phyloP scores from a whole-genome alignment of 2,113 vertebrate genomes.

The Stigmatopora nigra region DNA sequence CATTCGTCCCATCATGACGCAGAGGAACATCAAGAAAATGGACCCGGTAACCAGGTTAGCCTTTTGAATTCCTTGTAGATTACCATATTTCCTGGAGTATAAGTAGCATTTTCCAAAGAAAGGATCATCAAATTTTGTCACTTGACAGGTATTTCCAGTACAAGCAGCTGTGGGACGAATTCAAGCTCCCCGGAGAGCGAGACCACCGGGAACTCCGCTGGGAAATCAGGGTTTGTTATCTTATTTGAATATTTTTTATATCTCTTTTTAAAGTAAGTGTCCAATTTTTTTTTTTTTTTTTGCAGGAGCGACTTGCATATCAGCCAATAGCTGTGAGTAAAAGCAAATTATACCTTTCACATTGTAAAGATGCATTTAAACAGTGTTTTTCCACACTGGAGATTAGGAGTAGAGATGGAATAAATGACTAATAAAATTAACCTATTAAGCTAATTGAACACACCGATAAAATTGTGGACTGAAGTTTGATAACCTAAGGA shows the following conservation, averaged over 20 bases:
- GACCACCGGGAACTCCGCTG: slow-evolving; percentile 59
- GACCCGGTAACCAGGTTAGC: slow-evolving; percentile 74
- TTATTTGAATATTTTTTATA: neutral
- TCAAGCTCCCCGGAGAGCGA: slow-evolving; percentile 67
- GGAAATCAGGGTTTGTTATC: slow-evolving; percentile 63
- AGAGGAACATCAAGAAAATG: slow-evolving; percentile 62
- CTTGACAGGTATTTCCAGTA: slow-evolving; percentile 71
- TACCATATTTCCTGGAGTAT: too few species aligned
- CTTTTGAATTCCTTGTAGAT: too few species aligned
- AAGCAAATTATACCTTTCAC: too few species aligned
- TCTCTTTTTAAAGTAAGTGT: neutral
- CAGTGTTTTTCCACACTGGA: too few species aligned
- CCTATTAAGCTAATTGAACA: too few species aligned
- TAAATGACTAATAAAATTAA: too few species aligned
- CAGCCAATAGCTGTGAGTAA: slow-evolving; percentile 65
- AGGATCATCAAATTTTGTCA: neutral
- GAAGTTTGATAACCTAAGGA: neutral
- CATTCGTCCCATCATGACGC: slow-evolving; percentile 66
- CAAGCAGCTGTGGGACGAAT: slow-evolving; percentile 71
- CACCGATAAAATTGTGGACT: neutral
- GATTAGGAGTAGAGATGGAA: too few species aligned
- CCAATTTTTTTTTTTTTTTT: neutral
- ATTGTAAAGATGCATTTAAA: too few species aligned
- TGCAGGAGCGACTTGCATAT: slow-evolving; percentile 66
- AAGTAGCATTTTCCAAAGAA: neutral